Percentiles rank a stretch among this genome's conserved stretches.
phyloP scores from a whole-genome alignment of 2,797 vertebrate genomes.

The Cryptoblepharus egeriae region DNA sequence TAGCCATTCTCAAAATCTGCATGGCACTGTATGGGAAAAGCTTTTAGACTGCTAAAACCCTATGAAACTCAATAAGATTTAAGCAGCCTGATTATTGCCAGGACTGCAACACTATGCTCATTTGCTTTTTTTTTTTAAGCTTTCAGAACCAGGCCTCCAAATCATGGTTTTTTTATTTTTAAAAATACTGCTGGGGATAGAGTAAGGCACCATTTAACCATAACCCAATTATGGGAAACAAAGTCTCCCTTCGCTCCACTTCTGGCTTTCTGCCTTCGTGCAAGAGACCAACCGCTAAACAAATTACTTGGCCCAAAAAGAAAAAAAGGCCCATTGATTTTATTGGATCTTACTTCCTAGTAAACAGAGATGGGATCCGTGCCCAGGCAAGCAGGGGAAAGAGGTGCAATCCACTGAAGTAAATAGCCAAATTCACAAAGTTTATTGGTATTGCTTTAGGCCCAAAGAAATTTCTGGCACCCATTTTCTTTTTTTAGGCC shows the following conservation, averaged over 20 bases:
- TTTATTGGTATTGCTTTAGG: neutral
- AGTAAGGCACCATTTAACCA: constrained; percentile 28
- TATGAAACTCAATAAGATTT: too few relatives aligned
- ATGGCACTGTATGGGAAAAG: neutral
- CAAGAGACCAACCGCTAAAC: neutral
- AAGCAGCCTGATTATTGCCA: neutral
- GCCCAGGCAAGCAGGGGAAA: neutral
- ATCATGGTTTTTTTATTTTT: constrained; percentile 1
- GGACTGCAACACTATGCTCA: neutral
- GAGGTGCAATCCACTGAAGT: neutral
- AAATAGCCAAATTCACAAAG: neutral
- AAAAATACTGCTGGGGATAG: constrained; percentile 24
- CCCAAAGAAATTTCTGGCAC: constrained; percentile 54
- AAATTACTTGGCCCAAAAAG: constrained; percentile 1
- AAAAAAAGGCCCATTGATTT: neutral
- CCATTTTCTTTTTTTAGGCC: constrained; percentile 60
- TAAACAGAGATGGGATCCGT: neutral
- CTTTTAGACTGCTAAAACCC: constrained; percentile 29
- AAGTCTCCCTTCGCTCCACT: constrained; percentile 41
- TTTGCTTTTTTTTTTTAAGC: neutral
- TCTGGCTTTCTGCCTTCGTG: constrained; percentile 55
- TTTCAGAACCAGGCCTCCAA: neutral
- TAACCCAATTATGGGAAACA: constrained; percentile 61
- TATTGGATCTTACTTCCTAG: neutral
- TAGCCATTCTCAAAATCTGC: constrained; percentile 3